phyloP scores from a whole-genome alignment of 1,140 invertebrate genomes.

The Aphelenchoides fujianensis region DNA sequence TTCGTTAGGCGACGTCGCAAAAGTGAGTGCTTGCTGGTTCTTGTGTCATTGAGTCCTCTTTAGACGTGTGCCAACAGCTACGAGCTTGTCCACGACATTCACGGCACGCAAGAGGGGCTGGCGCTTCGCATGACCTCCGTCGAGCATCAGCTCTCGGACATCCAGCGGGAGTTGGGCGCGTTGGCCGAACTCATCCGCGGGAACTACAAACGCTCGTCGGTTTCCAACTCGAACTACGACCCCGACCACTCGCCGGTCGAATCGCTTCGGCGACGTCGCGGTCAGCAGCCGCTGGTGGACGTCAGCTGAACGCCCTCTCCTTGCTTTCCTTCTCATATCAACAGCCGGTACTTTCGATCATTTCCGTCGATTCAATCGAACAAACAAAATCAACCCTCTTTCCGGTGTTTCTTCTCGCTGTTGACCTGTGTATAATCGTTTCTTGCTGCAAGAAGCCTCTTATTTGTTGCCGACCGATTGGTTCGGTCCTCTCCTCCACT shows the following conservation, averaged over 20 bases:
- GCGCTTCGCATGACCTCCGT: slow-evolving; percentile 59
- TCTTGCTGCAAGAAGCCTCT: too few species aligned
- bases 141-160: slow-evolving; percentile 55
- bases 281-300: neutral
- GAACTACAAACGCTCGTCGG: neutral
- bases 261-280: neutral
- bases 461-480: too few species aligned
- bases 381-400: too few species aligned
- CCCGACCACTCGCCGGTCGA: neutral
- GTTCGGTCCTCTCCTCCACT: too few species aligned
- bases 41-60: slow-evolving; percentile 17
- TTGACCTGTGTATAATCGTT: too few species aligned
- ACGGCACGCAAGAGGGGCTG: slow-evolving; percentile 57
- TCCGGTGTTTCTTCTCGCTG: too few species aligned
- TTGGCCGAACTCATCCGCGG: slow-evolving; percentile 41
- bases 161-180: slow-evolving; percentile 42
- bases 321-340: neutral
- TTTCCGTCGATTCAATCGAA: too few species aligned
- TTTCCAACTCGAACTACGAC: neutral
- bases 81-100: slow-evolving; percentile 57
- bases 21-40: slow-evolving; percentile 70
- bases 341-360: too few species aligned
- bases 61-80: slow-evolving; percentile 57
- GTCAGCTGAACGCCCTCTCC: neutral
- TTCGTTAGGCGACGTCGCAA: slow-evolving; percentile 98